Conservation (phyloP, 2,797 vertebrate species). For the Enoplosus armatus region DNA sequence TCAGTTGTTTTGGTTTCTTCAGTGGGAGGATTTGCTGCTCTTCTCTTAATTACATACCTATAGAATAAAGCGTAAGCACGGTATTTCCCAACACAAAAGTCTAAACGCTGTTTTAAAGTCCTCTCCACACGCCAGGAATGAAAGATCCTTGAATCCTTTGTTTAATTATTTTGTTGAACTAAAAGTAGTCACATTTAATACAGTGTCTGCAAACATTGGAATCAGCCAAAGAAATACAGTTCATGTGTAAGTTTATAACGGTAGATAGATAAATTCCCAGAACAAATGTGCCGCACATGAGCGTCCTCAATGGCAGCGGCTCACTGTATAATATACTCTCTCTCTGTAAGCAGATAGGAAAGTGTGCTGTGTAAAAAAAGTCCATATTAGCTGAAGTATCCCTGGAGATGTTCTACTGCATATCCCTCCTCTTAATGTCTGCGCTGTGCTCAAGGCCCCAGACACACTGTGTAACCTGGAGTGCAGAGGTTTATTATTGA, state of each 20-base stretch:
- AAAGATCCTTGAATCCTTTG: background rate
- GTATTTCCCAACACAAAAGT: background rate
- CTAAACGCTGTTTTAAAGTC: background rate
- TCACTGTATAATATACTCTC: too few species aligned
- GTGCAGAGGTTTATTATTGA: constrained; percentile 60
- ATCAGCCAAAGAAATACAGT: background rate
- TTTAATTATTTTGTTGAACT: background rate
- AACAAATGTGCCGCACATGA: background rate
- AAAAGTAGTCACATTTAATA: background rate
- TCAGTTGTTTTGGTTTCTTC: background rate
- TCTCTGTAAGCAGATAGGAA: too few species aligned
- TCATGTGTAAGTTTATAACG: background rate
- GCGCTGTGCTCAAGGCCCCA: constrained; percentile 17
- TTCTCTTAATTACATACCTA: background rate
- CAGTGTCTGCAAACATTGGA: background rate
- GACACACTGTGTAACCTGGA: constrained; percentile 31
- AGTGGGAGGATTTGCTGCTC: background rate
- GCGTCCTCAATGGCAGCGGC: background rate
- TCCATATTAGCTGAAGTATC: constrained; percentile 21
- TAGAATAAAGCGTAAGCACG: background rate
- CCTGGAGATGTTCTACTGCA: constrained; percentile 25
- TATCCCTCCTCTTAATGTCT: constrained; percentile 21
- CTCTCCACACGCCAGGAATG: background rate
- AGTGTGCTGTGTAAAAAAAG: background rate
- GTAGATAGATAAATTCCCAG: background rate